These are phyloP conservation scores for Leptopilina myrica DNA, from an alignment of 2,888 invertebrate genomes.

Conservation along the genomic window DNA sequence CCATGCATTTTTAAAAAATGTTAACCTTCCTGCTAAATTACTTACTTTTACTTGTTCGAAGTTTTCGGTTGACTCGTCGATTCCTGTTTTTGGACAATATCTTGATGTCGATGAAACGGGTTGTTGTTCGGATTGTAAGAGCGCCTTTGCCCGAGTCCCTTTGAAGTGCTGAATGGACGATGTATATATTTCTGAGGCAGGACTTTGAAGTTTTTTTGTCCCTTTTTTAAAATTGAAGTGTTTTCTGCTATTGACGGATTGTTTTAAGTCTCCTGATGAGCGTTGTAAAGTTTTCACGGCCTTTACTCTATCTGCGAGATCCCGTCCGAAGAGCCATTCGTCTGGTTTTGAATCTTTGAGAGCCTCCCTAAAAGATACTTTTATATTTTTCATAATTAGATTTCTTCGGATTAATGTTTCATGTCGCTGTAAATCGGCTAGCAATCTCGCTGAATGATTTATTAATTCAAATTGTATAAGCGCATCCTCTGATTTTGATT, in stretches of 20 bases:
- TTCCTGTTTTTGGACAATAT: neutral
- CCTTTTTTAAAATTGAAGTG: neutral
- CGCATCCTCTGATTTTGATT: neutral
- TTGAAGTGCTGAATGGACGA: neutral
- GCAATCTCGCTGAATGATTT: slow-evolving; percentile 42
- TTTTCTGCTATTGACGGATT: neutral
- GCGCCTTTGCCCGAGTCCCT: slow-evolving; percentile 12
- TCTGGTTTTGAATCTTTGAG: neutral
- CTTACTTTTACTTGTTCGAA: neutral
- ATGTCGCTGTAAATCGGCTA: slow-evolving; percentile 47
- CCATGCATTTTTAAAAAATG: neutral
- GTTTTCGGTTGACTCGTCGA: neutral
- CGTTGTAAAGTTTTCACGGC: neutral
- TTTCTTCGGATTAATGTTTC: slow-evolving; percentile 43
- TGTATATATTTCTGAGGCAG: neutral
- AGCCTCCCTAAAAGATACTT: neutral
- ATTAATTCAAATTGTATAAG: slow-evolving; percentile 26
- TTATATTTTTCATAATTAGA: slow-evolving; percentile 13
- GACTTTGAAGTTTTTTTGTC: slow-evolving; percentile 15
- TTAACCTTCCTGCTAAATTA: neutral
- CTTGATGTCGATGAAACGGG: neutral
- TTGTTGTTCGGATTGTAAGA: neutral
- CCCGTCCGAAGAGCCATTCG: neutral
- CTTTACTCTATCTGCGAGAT: neutral
- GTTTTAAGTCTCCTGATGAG: neutral